Percentiles rank a stretch among this genome's conserved stretches.
These are phyloP conservation scores for Drosophila triauraria DNA, from an alignment of 1,140 invertebrate genomes.

Conservation along the genomic window DNA sequence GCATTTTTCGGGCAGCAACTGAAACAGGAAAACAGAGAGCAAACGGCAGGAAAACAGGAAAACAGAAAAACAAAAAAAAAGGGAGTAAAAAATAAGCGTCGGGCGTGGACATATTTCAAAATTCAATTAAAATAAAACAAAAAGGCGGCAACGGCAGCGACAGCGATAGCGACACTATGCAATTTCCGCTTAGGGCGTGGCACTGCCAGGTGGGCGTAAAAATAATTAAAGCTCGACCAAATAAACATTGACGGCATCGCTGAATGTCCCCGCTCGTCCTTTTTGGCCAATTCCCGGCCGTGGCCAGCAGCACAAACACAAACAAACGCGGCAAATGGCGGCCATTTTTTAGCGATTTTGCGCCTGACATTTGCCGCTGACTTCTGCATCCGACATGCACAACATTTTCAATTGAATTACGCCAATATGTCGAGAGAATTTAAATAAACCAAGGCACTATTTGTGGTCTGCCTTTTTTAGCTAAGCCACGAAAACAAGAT, in stretches of 20 bases:
- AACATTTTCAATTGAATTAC: slow-evolving; percentile 53
- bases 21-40: slow-evolving; percentile 36
- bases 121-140: slow-evolving; percentile 82
- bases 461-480: not conserved
- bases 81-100: slow-evolving; percentile 12
- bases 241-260: slow-evolving; percentile 55
- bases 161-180: slow-evolving; percentile 70
- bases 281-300: slow-evolving; percentile 18
- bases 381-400: slow-evolving; percentile 45
- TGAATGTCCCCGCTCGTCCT: not conserved
- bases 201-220: slow-evolving; percentile 71
- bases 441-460: not conserved
- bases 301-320: slow-evolving; percentile 18
- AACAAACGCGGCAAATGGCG: slow-evolving; percentile 16
- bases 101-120: slow-evolving; percentile 74
- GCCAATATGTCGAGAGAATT: slow-evolving; percentile 29
- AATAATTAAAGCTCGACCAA: slow-evolving; percentile 71
- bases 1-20: slow-evolving; percentile 58
- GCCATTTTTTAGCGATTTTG: slow-evolving; percentile 58
- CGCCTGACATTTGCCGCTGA: slow-evolving; percentile 41
- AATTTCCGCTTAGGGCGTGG: slow-evolving; percentile 73
- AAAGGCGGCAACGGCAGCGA: slow-evolving; percentile 40
- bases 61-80: slow-evolving; percentile 14
- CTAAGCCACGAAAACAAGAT: slow-evolving; percentile 17
- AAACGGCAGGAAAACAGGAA: slow-evolving; percentile 20